Base-by-base conservation (phyloP, 2,888 invertebrate species). In the Hirtodrosophila confusa region DNA sequence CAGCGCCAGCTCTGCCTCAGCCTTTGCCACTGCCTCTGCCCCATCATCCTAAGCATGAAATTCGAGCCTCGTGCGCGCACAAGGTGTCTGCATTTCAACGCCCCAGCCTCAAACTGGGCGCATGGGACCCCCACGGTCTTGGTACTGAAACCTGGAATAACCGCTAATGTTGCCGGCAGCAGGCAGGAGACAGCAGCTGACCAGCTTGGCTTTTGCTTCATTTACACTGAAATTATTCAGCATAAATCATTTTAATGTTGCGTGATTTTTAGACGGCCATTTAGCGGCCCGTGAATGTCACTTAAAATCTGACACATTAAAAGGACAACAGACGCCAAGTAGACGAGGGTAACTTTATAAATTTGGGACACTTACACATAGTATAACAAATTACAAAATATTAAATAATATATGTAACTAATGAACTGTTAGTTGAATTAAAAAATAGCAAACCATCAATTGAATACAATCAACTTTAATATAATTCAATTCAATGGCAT, bases 161-260 rank as follows among this genome's bases (percentile, higher is more conserved):
- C 78, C 75, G 50, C 78, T 67, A 67, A 78, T 64, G 71, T 77
- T 60, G 64, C 69, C 48, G 68, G 37, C 63, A 61, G 43, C 56
- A 44, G 27, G 53, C 49, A 24, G 31, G 49, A 44, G 37, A 43
- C 54, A 44, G 24, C 53, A 40, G 45, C 33, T 69, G 78, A 62
- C 67, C 75, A 69, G 66, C 75, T 61, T 72, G 71, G 71, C 78
- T 77, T 70, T 85, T 74, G 69, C 77, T 86, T 85, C 85, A 79
- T 84, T 85, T 85, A 69, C 86, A 78, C 72, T 73, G 60, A 82
- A 86, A 86, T 85, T 85, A 85, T 77, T 85, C 78, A 75, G 78
- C 86, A 82, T 86, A 86, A 85, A 85, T 85, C 86, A 85, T 85
- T 74, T 85, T 80, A 77, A 86, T 84, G 84, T 86, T 86, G 80